phyloP scores from a whole-genome alignment of 1,140 invertebrate species.

The Thrips palmi region DNA sequence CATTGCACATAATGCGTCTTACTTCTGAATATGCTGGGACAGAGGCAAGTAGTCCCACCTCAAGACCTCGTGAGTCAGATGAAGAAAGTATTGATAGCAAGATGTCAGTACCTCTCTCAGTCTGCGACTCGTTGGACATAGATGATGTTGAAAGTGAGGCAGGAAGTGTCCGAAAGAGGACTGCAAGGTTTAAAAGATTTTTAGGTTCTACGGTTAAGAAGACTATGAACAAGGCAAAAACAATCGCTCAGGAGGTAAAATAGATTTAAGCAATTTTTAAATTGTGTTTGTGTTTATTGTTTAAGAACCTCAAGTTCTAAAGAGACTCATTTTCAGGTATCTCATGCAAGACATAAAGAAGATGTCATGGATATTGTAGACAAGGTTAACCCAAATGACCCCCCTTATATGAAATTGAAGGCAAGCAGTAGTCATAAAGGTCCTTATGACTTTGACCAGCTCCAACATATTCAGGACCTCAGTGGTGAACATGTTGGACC shows the following conservation, averaged over 20 bases:
- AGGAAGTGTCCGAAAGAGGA: slow-evolving; percentile 29
- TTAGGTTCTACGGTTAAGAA: slow-evolving; percentile 71
- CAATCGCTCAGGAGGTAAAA: slow-evolving; percentile 65
- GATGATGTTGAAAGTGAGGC: slow-evolving; percentile 23
- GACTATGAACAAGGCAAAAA: slow-evolving; percentile 79
- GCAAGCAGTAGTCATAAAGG: slow-evolving; percentile 89
- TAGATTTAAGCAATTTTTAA: slow-evolving; percentile 4
- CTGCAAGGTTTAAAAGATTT: slow-evolving; percentile 60
- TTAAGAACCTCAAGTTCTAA: too few species aligned
- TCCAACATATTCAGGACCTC: slow-evolving; percentile 56
- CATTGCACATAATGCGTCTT: slow-evolving; percentile 84
- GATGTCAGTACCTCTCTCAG: slow-evolving; percentile 38
- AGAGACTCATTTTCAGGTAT: too few species aligned
- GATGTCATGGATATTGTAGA: slow-evolving; percentile 70
- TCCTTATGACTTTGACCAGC: slow-evolving; percentile 81
- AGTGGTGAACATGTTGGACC: slow-evolving; percentile 73
- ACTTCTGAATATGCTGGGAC: slow-evolving; percentile 79
- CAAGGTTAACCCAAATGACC: slow-evolving; percentile 35
- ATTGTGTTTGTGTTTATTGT: not conserved
- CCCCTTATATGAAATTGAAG: slow-evolving; percentile 65
- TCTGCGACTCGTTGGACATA: slow-evolving; percentile 21
- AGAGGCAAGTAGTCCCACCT: slow-evolving; percentile 53
- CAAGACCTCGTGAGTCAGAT: slow-evolving; percentile 58
- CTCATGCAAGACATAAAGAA: slow-evolving; percentile 65
- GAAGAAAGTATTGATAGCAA: slow-evolving; percentile 68